Evolutionary conservation across 2,797 vertebrate genomes (phyloP).

Genomic region (Dermochelys coriacea): DNA sequence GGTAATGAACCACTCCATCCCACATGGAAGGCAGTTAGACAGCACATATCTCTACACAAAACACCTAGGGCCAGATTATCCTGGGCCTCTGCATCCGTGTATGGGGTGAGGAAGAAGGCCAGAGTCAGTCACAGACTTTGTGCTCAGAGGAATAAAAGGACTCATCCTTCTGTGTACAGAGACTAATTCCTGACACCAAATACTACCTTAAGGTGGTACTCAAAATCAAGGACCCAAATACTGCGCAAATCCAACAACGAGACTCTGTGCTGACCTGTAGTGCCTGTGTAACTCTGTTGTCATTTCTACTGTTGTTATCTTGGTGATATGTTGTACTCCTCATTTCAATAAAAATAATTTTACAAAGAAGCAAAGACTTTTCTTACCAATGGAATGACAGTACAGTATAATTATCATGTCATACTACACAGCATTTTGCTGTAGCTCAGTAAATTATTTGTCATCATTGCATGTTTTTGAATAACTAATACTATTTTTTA

Average conservation of each 20-base stretch:
- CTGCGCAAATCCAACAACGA: not conserved
- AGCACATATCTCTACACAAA: not conserved
- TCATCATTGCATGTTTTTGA: slow-evolving; percentile 28
- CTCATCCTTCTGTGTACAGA: not conserved
- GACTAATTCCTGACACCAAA: not conserved
- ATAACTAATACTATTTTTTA: slow-evolving; percentile 49
- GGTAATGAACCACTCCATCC: not conserved
- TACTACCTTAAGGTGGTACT: not conserved
- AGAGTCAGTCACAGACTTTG: not conserved
- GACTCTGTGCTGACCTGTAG: not conserved
- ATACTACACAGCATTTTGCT: slow-evolving; percentile 38
- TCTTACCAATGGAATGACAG: slow-evolving; percentile 43
- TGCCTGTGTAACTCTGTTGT: not conserved
- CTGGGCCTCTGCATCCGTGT: not conserved
- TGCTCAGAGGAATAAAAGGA: not conserved
- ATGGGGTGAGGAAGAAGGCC: not conserved
- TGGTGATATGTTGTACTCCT: not conserved
- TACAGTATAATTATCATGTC: slow-evolving; percentile 49
- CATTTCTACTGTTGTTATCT: not conserved
- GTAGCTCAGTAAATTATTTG: slow-evolving; percentile 47
- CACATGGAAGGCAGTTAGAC: not conserved
- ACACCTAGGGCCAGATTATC: not conserved
- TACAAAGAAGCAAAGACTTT: slow-evolving; percentile 40
- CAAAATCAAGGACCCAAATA: not conserved
- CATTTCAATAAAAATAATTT: slow-evolving; percentile 28